Evolutionary conservation across 2,797 vertebrate genomes (phyloP).

Genomic region (Poecilia velifera): DNA sequence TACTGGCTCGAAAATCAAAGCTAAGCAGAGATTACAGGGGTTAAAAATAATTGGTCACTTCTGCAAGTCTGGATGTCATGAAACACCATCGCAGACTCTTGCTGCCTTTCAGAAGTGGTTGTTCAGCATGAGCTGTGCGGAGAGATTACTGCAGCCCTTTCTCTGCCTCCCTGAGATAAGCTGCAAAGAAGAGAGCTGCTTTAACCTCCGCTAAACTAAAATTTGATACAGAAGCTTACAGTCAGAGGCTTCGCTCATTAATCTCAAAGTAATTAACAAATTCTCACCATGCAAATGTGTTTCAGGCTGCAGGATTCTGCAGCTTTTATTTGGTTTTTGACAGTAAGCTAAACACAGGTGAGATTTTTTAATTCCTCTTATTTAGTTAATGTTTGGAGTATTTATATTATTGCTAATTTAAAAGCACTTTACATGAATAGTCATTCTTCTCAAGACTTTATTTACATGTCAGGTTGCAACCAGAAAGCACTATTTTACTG

Average conservation of each 20-base stretch:
- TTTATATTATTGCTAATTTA: neutral
- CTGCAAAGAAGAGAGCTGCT: slow-evolving; percentile 38
- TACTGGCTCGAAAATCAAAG: slow-evolving; percentile 8
- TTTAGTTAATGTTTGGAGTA: neutral
- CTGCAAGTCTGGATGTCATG: slow-evolving; percentile 37
- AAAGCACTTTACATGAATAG: neutral
- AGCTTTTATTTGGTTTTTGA: slow-evolving; percentile 24
- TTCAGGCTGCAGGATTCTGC: slow-evolving; percentile 27
- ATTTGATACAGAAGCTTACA: slow-evolving; percentile 54
- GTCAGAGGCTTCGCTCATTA: slow-evolving; percentile 38
- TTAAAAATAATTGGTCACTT: slow-evolving; percentile 27
- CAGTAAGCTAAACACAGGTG: slow-evolving; percentile 5
- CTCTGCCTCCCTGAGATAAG: slow-evolving; percentile 55
- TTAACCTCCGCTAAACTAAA: slow-evolving; percentile 49
- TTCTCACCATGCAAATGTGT: slow-evolving; percentile 48
- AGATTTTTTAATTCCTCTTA: neutral
- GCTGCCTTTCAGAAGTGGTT: slow-evolving; percentile 19
- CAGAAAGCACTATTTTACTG: neutral
- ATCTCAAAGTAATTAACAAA: slow-evolving; percentile 67
- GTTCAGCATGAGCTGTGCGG: slow-evolving; percentile 13
- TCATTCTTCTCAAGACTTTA: neutral
- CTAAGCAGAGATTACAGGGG: slow-evolving; percentile 15
- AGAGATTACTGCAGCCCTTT: slow-evolving; percentile 47
- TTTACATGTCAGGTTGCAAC: neutral
- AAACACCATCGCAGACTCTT: slow-evolving; percentile 25